Conservation (phyloP, 2,888 invertebrate species). For the Pyrrhosoma nymphula region DNA sequence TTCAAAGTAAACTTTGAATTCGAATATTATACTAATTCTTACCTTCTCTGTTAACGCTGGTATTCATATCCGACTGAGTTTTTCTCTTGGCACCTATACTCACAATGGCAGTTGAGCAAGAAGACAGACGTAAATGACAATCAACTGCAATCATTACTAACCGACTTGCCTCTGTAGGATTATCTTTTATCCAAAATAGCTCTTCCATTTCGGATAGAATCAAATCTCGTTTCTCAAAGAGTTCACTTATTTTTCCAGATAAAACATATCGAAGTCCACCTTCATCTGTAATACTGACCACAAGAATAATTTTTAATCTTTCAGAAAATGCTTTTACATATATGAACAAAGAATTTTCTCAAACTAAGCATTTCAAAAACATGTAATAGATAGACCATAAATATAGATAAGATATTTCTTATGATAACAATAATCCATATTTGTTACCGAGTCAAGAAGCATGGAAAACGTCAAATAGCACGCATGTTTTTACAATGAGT, state of each 20-base stretch:
- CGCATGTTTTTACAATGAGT: too few relatives aligned
- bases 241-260: background rate
- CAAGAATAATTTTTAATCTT: background rate
- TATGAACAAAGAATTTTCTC: too few relatives aligned
- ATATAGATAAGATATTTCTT: too few relatives aligned
- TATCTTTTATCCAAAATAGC: background rate
- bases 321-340: too few relatives aligned
- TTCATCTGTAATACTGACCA: constrained; percentile 43
- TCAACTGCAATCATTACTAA: constrained; percentile 60
- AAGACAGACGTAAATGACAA: constrained; percentile 40
- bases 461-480: too few relatives aligned
- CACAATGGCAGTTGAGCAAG: constrained; percentile 35
- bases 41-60: constrained; percentile 71
- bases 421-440: too few relatives aligned
- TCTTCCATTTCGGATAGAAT: constrained; percentile 21
- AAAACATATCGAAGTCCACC: constrained; percentile 19
- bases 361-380: too few relatives aligned
- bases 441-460: too few relatives aligned
- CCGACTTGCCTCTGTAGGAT: constrained; percentile 32
- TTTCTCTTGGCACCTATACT: constrained; percentile 44
- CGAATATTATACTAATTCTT: constrained; percentile 66
- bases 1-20: background rate
- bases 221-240: constrained; percentile 39
- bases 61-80: background rate
- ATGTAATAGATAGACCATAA: too few relatives aligned